Evolutionary conservation across 1,140 invertebrate genomes (phyloP).

Genomic region (Akabosia matsudoensis): DNA sequence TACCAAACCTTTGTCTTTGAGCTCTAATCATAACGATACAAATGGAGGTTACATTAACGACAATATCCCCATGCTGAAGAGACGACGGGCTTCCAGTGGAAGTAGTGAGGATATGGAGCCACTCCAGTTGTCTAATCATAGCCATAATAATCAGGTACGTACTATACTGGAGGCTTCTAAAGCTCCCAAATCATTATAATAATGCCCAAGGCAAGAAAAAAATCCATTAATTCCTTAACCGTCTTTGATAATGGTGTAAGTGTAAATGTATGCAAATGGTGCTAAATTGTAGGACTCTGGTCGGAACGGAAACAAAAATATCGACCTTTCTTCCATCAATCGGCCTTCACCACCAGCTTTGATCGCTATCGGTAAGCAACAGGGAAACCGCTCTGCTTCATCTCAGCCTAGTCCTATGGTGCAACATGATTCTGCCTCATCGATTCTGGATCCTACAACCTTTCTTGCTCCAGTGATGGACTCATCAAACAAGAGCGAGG

Average conservation of each 20-base stretch:
- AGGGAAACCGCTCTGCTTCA: slow-evolving; percentile 4
- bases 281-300: no score
- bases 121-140: slow-evolving; percentile 4
- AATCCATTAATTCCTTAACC: no score
- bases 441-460: slow-evolving; percentile 38
- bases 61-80: slow-evolving; percentile 30
- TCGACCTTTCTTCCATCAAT: slow-evolving; percentile 39
- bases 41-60: slow-evolving; percentile 14
- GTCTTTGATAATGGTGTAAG: no score
- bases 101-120: slow-evolving; percentile 39
- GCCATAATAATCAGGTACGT: slow-evolving; percentile 39
- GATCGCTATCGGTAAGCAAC: slow-evolving; percentile 41
- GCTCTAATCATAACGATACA: neutral
- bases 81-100: slow-evolving; percentile 35
- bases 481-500: slow-evolving; percentile 28
- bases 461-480: slow-evolving; percentile 43
- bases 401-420: slow-evolving; percentile 39
- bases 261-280: no score
- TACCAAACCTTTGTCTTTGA: slow-evolving; percentile 19
- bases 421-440: neutral
- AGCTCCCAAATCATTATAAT: no score
- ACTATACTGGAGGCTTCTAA: neutral
- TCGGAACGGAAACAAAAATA: slow-evolving; percentile 27
- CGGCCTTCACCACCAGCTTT: slow-evolving; percentile 41
- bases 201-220: neutral